A percentile compares a stretch with the other conserved stretches of the same genome.
Evolutionary conservation across 2,113 vertebrate genomes (phyloP).

Genomic region (Cepphus grylle): DNA sequence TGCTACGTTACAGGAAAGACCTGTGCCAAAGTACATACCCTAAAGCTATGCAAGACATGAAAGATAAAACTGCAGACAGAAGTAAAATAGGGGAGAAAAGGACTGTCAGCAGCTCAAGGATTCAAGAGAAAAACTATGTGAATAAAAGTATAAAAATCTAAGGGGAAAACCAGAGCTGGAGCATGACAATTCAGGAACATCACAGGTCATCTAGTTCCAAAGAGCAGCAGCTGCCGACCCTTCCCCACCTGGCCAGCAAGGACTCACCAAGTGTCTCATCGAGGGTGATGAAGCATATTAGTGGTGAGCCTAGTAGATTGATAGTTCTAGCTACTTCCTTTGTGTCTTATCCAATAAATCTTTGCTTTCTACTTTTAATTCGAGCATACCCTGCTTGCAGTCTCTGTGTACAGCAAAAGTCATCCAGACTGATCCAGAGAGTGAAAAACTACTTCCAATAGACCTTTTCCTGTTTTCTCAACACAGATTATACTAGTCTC

Average conservation of each 20-base stretch:
- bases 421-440: not conserved
- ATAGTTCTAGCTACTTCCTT: not conserved
- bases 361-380: not conserved
- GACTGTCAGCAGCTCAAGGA: not conserved
- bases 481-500: not conserved
- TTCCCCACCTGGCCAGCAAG: not conserved
- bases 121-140: not conserved
- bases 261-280: not conserved
- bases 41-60: not conserved
- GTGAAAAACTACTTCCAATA: rapidly evolving
- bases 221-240: not conserved
- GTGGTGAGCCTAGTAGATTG: not conserved
- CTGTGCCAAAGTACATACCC: not conserved
- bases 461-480: not conserved
- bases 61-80: not conserved
- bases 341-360: not conserved
- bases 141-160: not conserved
- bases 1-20: not conserved
- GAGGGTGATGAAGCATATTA: rapidly evolving
- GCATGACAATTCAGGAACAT: not conserved
- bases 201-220: not conserved
- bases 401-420: not conserved
- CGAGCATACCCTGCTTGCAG: not conserved
- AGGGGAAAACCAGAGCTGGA: not conserved
- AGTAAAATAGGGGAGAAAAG: not conserved